Evolutionary conservation across 2,797 vertebrate genomes (phyloP).

Genomic region (Enteromius trimaculatus): DNA sequence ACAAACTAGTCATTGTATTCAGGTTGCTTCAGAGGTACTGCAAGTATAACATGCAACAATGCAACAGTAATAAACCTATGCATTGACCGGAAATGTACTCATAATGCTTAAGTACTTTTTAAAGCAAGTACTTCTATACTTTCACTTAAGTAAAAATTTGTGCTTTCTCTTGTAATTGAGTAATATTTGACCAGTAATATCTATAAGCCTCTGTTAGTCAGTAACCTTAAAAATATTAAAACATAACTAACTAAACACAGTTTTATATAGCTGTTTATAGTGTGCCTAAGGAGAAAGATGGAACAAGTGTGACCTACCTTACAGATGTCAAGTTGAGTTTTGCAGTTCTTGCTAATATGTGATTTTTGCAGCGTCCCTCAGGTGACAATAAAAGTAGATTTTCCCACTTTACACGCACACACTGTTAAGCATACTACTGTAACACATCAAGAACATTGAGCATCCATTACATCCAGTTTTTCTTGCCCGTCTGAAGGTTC

Average conservation of each 20-base stretch:
- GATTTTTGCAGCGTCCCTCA: slow-evolving; percentile 9
- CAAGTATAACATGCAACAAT: too few species aligned
- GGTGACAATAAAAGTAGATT: slow-evolving; percentile 6
- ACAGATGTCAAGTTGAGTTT: slow-evolving; percentile 9
- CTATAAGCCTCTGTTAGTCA: not conserved
- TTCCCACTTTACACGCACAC: slow-evolving; percentile 12
- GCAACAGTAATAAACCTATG: too few species aligned
- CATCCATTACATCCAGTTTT: slow-evolving; percentile 37
- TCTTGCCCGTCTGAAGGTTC: slow-evolving; percentile 7
- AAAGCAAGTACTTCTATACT: too few species aligned
- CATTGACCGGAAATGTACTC: too few species aligned
- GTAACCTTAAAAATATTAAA: not conserved
- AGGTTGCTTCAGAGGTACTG: too few species aligned
- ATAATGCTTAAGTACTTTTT: too few species aligned
- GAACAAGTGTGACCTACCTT: slow-evolving; percentile 47
- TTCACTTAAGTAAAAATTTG: too few species aligned
- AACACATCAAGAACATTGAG: slow-evolving; percentile 12
- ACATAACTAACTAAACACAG: not conserved
- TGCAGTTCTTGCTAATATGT: slow-evolving; percentile 15
- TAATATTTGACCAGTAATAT: too few species aligned
- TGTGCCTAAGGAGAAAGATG: not conserved
- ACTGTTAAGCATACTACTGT: slow-evolving; percentile 6
- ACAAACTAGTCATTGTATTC: too few species aligned
- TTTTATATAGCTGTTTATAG: not conserved
- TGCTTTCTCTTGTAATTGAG: too few species aligned